Percentiles rank a stretch among this genome's conserved stretches.
These are phyloP conservation scores for Lasiurus borealis DNA, from an alignment of 2,113 vertebrate genomes.

Conservation along the genomic window DNA sequence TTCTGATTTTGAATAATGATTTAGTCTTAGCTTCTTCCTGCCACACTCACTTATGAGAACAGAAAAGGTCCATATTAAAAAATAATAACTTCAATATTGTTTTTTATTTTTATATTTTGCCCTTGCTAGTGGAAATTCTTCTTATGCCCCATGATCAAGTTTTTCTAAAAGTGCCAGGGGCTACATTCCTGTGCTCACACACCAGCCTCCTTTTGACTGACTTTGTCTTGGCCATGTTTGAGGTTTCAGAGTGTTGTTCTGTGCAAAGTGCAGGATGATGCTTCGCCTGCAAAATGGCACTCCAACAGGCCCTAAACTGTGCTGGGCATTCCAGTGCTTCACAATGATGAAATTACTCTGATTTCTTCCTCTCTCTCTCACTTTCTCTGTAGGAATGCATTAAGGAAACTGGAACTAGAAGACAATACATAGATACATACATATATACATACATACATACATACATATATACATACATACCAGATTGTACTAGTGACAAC, in stretches of 20 bases:
- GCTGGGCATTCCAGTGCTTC: background rate
- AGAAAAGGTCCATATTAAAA: background rate
- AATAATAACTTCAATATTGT: background rate
- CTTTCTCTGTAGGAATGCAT: constrained; percentile 18
- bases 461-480: too few species aligned
- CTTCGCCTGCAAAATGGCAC: background rate
- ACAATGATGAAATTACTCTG: background rate
- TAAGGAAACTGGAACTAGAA: background rate
- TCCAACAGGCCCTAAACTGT: background rate
- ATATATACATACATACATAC: too few species aligned
- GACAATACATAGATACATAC: too few species aligned
- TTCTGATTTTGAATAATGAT: background rate
- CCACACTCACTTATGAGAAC: background rate
- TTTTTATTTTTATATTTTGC: background rate
- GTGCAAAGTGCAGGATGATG: background rate
- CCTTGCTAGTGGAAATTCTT: background rate
- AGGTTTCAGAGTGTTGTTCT: background rate
- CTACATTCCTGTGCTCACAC: background rate
- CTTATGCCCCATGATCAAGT: background rate
- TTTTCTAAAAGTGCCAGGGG: background rate
- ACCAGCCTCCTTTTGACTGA: background rate
- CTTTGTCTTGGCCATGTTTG: background rate
- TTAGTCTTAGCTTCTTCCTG: background rate
- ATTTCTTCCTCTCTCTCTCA: background rate
- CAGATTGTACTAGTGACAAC: background rate